Evolutionary conservation across 2,888 invertebrate species (phyloP), one percentile per base, ranked within the genome.

Genomic region (Micoletzkya japonica): DNA sequence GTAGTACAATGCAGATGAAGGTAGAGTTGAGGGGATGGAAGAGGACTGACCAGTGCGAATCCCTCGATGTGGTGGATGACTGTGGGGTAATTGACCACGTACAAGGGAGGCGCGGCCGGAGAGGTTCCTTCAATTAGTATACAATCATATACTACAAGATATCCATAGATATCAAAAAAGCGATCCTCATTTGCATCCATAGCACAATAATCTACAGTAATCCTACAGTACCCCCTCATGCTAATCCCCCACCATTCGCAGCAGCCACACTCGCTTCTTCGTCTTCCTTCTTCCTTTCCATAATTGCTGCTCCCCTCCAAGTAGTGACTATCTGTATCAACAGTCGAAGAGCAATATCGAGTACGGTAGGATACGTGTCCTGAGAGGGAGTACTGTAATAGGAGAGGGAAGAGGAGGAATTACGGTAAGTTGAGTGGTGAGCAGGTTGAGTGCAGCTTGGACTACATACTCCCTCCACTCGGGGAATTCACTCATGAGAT

Each of bases 401-500:
- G n/a, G n/a, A n/a, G n/a, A 97, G 93, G 60, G 44, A 44, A 52
- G 96, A 90, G 88, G 97, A 97, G 87, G 36, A 24, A 36, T 59
- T 59, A 36, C 37, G 28, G 28, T 80, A 24, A 83, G 75, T 50
- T 79, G 75, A 10, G 73, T 77, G 34, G 78, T 79, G 26, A 84
- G 72, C 7, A 84, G 80, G 6, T 78, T 76, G 52, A 84, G 70
- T 44, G 80, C 76, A 20, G 89, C 89, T 79, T 89, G 87, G 56
- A 98, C 90, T 36, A 97, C 95, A 86, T 96, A 95, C 86, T 95
- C 94, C 79, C 97, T 89, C 97, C 97, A 98, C 84, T 95, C 94
- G 28, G 95, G 92, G 86, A 97, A 96, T 87, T 98, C 97, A 50
- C 93, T 90, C 34, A 97, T 93, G 36, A 98, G 89, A 59, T 95